Base-by-base conservation (phyloP, 2,797 vertebrate species). In the Acanthornis magna region DNA sequence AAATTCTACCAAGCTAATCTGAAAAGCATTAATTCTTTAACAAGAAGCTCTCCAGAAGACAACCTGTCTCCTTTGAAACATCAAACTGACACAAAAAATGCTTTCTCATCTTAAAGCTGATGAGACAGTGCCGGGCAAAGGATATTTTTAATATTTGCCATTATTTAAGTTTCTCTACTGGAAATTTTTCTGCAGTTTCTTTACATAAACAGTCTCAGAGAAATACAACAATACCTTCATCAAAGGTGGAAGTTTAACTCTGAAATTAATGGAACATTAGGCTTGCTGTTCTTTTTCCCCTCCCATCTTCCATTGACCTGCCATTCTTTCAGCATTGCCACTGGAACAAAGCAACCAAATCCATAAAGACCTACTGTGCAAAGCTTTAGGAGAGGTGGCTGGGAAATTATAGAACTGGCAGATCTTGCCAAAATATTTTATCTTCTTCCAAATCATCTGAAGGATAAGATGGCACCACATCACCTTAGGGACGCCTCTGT, bases 281-380 rank as follows among this genome's bases (percentile, higher is more conserved):
- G 22, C 16, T 77, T 45, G 60, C 9, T 79, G 16, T 8, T 45
- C 10, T n/a, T 20, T 36, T 16, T 0, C 3, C 3, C 3, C 4
- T 4, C 5, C 9, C 17, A 19, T 7, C 11, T 34, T 5, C 51
- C 32, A 11, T 12, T 81, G 70, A 58, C 10, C 21, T 86, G 45
- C 54, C 5, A 21, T 23, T 75, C 27, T 50, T 62, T 61, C n/a
- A 43, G 38, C 75, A 23, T 53, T 86, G 38, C 30, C 47, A 20
- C 11, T 55, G 50, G 38, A 51, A 51, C 40, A 66, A 45, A 77
- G 3, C 53, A 73, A 7, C 14, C 47, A 66, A 22, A 43, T 27
- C 43, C 62, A 30, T 27, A 79, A 84, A 66, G 16, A 53, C 29
- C 20, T 51, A 8, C 58, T 51, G 60, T 54, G 13, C 17, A 29